These are phyloP conservation scores for Samia ricini DNA, from an alignment of 1,140 invertebrate species.

Conservation along the genomic window DNA sequence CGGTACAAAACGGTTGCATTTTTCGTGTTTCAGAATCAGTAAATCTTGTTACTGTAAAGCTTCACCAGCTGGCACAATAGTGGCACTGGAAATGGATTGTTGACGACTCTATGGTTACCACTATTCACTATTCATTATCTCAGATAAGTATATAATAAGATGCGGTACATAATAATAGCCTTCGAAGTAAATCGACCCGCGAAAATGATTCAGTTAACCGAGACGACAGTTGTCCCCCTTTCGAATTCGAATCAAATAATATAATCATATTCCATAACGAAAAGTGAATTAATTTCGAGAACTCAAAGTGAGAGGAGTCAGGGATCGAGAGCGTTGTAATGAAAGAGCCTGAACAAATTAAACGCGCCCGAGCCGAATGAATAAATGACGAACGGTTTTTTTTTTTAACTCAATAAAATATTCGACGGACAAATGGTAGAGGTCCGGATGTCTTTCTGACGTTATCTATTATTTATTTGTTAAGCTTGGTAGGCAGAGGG, in stretches of 20 bases:
- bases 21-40: too few relatives aligned
- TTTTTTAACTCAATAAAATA: slow-evolving; percentile 24
- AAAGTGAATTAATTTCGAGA: slow-evolving; percentile 19
- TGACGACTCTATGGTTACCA: too few relatives aligned
- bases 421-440: slow-evolving; percentile 15
- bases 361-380: slow-evolving; percentile 20
- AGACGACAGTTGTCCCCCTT: background rate
- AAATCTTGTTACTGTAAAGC: too few relatives aligned
- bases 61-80: too few relatives aligned
- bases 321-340: slow-evolving; percentile 12
- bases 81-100: too few relatives aligned
- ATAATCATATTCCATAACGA: slow-evolving; percentile 13
- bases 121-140: too few relatives aligned
- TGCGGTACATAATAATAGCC: background rate
- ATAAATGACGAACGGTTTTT: slow-evolving; percentile 27
- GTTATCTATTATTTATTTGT: slow-evolving; percentile 1
- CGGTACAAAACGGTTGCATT: too few relatives aligned
- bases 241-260: slow-evolving; percentile 6
- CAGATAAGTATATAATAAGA: background rate
- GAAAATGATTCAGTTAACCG: background rate
- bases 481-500: background rate
- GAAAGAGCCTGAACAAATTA: slow-evolving; percentile 31
- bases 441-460: background rate
- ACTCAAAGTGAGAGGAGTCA: slow-evolving; percentile 9
- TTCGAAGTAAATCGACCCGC: background rate